phyloP scores from a whole-genome alignment of 2,113 vertebrate genomes.

The Castor canadensis region DNA sequence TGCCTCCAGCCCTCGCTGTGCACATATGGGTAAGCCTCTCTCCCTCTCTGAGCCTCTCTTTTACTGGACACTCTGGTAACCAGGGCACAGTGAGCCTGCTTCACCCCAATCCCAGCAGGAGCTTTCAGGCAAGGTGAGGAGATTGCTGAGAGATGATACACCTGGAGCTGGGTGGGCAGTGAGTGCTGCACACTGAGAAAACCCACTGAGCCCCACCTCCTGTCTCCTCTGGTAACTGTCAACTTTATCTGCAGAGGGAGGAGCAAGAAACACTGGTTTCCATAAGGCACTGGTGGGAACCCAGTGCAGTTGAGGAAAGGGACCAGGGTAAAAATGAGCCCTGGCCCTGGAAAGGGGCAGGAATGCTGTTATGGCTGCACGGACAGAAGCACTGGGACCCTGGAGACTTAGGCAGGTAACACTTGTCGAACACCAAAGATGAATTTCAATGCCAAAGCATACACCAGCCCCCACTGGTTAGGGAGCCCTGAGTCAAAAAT shows the following conservation, averaged over 20 bases:
- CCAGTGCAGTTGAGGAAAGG: background rate
- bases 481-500: background rate
- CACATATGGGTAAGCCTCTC: background rate
- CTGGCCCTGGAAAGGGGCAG: background rate
- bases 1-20: background rate
- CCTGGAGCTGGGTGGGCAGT: no score
- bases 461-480: background rate
- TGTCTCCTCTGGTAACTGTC: background rate
- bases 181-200: background rate
- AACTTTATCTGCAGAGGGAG: background rate
- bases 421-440: background rate
- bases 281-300: background rate
- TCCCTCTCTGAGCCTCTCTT: no score
- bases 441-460: background rate
- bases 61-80: no score
- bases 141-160: background rate
- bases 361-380: background rate
- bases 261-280: background rate
- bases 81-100: background rate
- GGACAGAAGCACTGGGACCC: background rate
- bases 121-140: background rate
- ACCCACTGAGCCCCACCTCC: background rate
- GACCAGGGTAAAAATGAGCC: background rate
- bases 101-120: background rate
- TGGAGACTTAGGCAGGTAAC: background rate